Percentiles rank a stretch among this genome's conserved stretches.
Conservation (phyloP, 2,888 invertebrate species). For the Agonopterix alstromeriana region DNA sequence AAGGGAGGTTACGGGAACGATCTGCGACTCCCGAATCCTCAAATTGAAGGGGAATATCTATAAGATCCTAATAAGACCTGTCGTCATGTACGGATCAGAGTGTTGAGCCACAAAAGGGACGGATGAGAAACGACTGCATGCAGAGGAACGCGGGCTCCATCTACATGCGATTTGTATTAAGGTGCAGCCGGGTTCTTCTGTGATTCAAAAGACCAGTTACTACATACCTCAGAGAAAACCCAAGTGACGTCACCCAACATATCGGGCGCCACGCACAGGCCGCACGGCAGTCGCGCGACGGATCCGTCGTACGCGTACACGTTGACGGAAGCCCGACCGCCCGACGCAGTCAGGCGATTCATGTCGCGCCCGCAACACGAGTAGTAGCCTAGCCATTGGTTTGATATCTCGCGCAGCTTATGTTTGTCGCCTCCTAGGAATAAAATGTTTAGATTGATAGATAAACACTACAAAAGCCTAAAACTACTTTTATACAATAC, state of each 20-base stretch:
- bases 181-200: not conserved
- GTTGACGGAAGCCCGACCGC: slow-evolving; percentile 41
- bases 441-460: no score
- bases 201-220: not conserved
- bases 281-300: slow-evolving; percentile 45
- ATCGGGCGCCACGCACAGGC: slow-evolving; percentile 69
- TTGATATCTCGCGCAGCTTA: slow-evolving; percentile 18
- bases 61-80: no score
- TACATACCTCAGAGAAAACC: slow-evolving; percentile 60
- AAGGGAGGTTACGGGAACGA: no score
- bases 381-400: slow-evolving; percentile 73
- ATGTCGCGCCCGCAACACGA: slow-evolving; percentile 51
- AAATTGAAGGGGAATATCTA: no score
- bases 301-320: slow-evolving; percentile 60
- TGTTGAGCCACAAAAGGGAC: no score
- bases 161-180: no score
- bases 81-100: no score
- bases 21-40: no score
- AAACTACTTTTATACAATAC: no score
- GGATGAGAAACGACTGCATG: no score
- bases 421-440: slow-evolving; percentile 23
- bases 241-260: slow-evolving; percentile 40
- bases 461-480: no score
- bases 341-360: slow-evolving; percentile 28
- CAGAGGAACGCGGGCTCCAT: no score